Percentiles rank a stretch among this genome's conserved stretches.
These are phyloP conservation scores for Thomomys bottae DNA, from an alignment of 2,113 vertebrate species.

Conservation along the genomic window DNA sequence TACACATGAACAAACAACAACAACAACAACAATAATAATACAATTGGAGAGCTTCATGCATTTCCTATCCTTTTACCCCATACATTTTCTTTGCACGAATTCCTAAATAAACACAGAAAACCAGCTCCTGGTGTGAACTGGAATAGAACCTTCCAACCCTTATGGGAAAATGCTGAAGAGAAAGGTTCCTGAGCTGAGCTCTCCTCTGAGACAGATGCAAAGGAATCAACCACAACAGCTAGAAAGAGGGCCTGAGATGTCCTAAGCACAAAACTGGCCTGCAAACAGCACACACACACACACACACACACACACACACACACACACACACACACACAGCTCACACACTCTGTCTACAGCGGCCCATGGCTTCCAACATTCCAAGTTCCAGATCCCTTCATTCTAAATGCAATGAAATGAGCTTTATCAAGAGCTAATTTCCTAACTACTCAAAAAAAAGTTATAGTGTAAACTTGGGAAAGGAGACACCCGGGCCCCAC, in stretches of 20 bases:
- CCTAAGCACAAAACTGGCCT: constrained; percentile 3
- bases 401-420: constrained; percentile 2
- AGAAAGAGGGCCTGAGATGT: background rate
- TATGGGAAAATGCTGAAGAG: background rate
- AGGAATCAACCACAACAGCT: constrained; percentile 3
- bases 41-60: background rate
- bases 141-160: constrained; percentile 11
- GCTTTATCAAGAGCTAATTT: background rate
- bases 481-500: background rate
- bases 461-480: background rate
- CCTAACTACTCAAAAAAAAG: no score
- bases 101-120: constrained; percentile 4
- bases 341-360: background rate
- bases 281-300: no score
- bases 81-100: background rate
- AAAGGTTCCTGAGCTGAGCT: background rate
- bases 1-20: background rate
- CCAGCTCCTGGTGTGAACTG: background rate
- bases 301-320: background rate
- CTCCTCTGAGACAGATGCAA: constrained; percentile 1
- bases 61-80: background rate
- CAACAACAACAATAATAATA: background rate
- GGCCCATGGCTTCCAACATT: background rate
- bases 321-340: background rate
- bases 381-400: background rate